Base-by-base conservation (phyloP, 2,888 invertebrate genomes). In the Tolmerus cingulatus region DNA sequence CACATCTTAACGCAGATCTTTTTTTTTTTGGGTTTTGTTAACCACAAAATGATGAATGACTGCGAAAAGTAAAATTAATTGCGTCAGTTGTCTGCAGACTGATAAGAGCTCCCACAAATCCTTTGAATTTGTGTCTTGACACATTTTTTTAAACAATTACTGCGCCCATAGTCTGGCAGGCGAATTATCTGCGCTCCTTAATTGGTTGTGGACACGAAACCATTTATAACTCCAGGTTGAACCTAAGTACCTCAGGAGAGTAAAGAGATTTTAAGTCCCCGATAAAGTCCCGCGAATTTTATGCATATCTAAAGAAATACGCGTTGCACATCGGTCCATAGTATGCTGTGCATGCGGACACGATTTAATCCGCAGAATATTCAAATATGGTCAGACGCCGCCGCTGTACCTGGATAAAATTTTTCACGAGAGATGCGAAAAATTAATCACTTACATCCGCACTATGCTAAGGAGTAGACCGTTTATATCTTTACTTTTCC, bases 321-420 rank as follows among this genome's bases (percentile, higher is more conserved):
- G 37, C 43, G 14, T 37, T 43, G 37, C 78, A 78, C 23, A 40
- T 78, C 78, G 23, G 43, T 23, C 43, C n/a, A n/a, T 37, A 23
- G 55, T n/a, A 55, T 40, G 43, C 23, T 19, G 78, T 8, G 23
- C 78, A 78, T 78, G 78, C 78, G 78, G 43, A 37, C 43, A 43
- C 78, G 78, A 37, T 43, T 78, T 78, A 43, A 43, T 78, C 23
- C 43, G 23, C 19, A 8, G 37, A 16, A 37, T 19, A 76, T 37
- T n/a, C 78, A 78, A 78, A 78, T 78, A 78, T 78, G 40, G 78
- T 43, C 78, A 78, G 43, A 78, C 40, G 46, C 43, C 78, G 78
- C 43, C 78, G 12, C 8, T n/a, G 77, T 40, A 40, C 19, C 14
- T n/a, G 77, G 78, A 78, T n/a, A 23, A 9, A 77, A 37, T 40